These are phyloP conservation scores for Hanleya hanleyi DNA, from an alignment of 2,888 invertebrate species.

Conservation along the genomic window DNA sequence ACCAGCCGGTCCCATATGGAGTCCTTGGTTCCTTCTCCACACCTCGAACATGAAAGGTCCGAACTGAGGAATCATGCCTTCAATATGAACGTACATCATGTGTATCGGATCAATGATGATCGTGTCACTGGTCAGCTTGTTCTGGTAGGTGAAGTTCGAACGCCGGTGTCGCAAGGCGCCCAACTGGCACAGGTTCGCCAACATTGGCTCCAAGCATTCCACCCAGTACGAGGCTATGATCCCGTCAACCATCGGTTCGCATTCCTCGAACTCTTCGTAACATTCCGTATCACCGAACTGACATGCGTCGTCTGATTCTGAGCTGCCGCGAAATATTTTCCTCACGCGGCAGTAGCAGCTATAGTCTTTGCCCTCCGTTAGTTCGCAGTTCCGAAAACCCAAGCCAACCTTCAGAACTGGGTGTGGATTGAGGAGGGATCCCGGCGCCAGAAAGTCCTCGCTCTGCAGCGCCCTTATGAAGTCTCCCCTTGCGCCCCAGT, in stretches of 20 bases:
- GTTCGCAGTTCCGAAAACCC: background rate
- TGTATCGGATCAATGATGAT: background rate
- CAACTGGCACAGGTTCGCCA: background rate
- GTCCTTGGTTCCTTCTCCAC: background rate
- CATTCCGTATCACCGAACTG: background rate
- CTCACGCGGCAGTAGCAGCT: constrained; percentile 3
- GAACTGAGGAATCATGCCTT: constrained; percentile 2
- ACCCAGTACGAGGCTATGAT: background rate
- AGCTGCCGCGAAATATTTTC: background rate
- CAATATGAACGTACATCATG: constrained; percentile 1
- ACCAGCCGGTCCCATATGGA: background rate
- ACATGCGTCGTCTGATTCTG: too few relatives aligned
- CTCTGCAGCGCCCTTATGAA: background rate
- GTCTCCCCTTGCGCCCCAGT: background rate
- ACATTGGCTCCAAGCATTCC: background rate
- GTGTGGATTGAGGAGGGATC: background rate
- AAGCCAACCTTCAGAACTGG: background rate
- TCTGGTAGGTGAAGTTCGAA: background rate
- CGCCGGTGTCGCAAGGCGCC: background rate
- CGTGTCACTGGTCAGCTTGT: background rate
- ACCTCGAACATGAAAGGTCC: constrained; percentile 4
- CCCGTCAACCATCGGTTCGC: background rate
- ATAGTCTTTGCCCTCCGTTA: background rate
- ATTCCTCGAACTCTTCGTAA: background rate
- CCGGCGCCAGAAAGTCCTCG: background rate